These are phyloP conservation scores for Zelleria hepariella DNA, from an alignment of 2,888 invertebrate genomes.

Conservation along the genomic window DNA sequence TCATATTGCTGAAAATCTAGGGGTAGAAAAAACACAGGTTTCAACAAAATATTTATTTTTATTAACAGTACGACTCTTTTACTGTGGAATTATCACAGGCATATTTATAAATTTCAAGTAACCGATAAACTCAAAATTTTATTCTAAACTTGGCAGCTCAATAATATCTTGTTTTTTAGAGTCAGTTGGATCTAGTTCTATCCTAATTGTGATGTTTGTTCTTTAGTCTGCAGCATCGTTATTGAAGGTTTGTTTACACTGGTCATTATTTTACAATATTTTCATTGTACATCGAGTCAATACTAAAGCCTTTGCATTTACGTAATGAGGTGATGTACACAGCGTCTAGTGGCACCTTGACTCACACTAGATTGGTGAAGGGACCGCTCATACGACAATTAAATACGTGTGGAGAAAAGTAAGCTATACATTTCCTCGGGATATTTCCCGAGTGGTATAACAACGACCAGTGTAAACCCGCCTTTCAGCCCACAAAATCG, in stretches of 20 bases:
- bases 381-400: no score
- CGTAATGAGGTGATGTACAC: no score
- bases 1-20: neutral
- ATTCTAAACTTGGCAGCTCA: neutral
- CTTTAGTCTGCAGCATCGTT: neutral
- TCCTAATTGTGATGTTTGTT: neutral
- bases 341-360: no score
- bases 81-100: neutral
- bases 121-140: neutral
- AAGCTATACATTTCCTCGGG: no score
- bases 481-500: neutral
- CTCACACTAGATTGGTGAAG: no score
- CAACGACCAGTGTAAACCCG: neutral
- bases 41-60: neutral
- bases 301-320: no score
- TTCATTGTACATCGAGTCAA: no score
- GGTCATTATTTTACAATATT: neutral
- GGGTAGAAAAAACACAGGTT: neutral
- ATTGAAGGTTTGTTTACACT: neutral
- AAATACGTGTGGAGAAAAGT: no score
- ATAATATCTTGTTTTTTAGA: neutral
- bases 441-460: no score
- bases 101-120: neutral
- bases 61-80: neutral
- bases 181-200: neutral